Conservation (phyloP, 1,140 invertebrate species). For the Kradibia gibbosae region DNA sequence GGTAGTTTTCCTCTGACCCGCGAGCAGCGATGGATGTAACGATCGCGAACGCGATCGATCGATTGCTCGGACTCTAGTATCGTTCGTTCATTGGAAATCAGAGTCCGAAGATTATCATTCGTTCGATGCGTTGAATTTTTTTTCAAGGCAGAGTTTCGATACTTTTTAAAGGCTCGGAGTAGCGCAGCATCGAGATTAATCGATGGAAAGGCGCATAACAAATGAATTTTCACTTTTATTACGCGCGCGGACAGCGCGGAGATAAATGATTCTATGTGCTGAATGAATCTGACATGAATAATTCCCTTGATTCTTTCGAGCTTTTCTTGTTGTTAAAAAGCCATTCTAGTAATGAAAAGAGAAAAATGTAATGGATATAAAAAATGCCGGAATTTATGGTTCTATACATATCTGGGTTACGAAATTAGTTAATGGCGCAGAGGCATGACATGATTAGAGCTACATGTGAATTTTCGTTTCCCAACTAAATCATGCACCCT, state of each 20-base stretch:
- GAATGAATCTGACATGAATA: not conserved
- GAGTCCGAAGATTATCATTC: not conserved
- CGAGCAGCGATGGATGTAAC: too few species aligned
- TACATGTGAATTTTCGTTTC: constrained; percentile 32
- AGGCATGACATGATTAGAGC: constrained; percentile 32
- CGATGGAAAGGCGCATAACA: not conserved
- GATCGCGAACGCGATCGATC: too few species aligned
- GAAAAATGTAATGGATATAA: not conserved
- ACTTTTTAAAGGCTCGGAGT: too few species aligned
- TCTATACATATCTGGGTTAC: constrained; percentile 32
- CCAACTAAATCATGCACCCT: constrained; percentile 11
- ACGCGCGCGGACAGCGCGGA: too few species aligned
- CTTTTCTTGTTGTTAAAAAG: not conserved
- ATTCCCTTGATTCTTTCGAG: not conserved
- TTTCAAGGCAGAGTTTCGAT: not conserved
- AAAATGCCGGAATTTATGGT: constrained; percentile 24
- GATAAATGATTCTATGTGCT: too few species aligned
- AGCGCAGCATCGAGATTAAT: not conserved
- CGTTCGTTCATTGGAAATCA: not conserved
- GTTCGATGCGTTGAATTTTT: not conserved
- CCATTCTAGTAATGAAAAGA: not conserved
- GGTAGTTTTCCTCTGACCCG: too few species aligned
- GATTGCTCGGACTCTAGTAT: too few species aligned
- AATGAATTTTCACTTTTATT: too few species aligned
- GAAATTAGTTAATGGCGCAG: constrained; percentile 35